Base-by-base conservation (phyloP, 1,140 invertebrate species). In the Globodera ellingtonae region DNA sequence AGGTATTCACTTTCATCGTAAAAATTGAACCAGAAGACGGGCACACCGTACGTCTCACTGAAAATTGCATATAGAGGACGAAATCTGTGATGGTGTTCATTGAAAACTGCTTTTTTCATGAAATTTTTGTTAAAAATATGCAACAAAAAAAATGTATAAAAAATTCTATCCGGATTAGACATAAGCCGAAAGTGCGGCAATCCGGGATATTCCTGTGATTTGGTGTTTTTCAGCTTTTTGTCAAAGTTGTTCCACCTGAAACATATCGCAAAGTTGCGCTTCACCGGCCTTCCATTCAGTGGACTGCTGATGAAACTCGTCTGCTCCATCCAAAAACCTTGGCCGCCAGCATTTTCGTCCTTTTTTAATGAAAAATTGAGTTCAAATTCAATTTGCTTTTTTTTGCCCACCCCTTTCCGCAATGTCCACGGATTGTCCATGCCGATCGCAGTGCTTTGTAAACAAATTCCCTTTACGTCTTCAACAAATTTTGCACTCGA, bases 1-100 rank as follows among this genome's bases (percentile, higher is more conserved):
- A 24, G 0, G 21, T 79, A 59, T 46, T 75, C 35, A 81, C 81
- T 79, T 62, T 24, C 48, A 75, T 83, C 48, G 50, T 84, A 84
- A 74, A 84, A 84, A 70, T 84, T 84, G 79, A 84, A 84, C 84
- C 84, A 84, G 15, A 84, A 72, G 47, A 86, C 74, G 10, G 83
- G 83, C 10, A 83, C 80, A 24, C 44, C 48, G 56, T 85, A 84
- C 13, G 71, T 59, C 13, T 78, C 56, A 47, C 65, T 86, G 66
- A 82, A 83, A 35, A 2, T 21, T n/a, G 21, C 66, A 84, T 48
- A 75, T 72, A n/a, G n/a, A n/a, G n/a, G n/a, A n/a, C n/a, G n/a
- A n/a, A n/a, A n/a, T n/a, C n/a, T n/a, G n/a, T n/a, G n/a, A n/a
- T n/a, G n/a, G n/a, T n/a, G n/a, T n/a, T n/a, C n/a, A n/a, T n/a